Evolutionary conservation across 2,797 vertebrate genomes (phyloP).

Genomic region (Gymnopithys bicolor): DNA sequence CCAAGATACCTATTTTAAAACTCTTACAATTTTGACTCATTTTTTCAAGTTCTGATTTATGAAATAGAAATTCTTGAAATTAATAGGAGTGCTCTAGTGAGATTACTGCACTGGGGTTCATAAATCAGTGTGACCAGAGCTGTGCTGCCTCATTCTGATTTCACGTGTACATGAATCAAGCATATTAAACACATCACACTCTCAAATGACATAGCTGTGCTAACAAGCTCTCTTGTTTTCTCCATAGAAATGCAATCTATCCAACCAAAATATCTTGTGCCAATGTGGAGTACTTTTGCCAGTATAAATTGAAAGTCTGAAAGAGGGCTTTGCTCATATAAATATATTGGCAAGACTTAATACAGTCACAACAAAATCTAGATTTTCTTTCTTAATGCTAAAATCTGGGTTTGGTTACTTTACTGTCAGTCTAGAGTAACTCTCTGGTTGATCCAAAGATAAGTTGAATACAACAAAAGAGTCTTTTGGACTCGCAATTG

Average conservation of each 20-base stretch:
- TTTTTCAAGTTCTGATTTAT: background rate
- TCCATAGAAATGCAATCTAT: background rate
- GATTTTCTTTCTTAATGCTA: conserved; percentile 35
- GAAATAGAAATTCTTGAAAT: background rate
- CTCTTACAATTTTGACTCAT: background rate
- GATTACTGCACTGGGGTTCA: background rate
- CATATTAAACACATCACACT: background rate
- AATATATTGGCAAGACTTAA: conserved; percentile 39
- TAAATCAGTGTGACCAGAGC: background rate
- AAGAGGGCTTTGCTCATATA: conserved; percentile 18
- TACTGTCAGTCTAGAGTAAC: background rate
- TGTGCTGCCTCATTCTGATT: background rate
- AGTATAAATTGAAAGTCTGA: conserved; percentile 32
- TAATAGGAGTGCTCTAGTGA: background rate
- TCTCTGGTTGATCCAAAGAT: conserved; percentile 6
- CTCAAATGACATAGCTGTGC: background rate
- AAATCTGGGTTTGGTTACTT: conserved; percentile 24
- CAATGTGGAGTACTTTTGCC: background rate
- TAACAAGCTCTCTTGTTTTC: background rate
- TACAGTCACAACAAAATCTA: background rate
- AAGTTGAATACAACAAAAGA: background rate
- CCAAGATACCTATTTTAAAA: background rate
- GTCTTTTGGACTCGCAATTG: background rate
- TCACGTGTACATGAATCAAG: fast-evolving
- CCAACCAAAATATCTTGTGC: background rate